These are phyloP conservation scores for Scyliorhinus canicula DNA, from an alignment of 2,797 vertebrate species.

Conservation along the genomic window DNA sequence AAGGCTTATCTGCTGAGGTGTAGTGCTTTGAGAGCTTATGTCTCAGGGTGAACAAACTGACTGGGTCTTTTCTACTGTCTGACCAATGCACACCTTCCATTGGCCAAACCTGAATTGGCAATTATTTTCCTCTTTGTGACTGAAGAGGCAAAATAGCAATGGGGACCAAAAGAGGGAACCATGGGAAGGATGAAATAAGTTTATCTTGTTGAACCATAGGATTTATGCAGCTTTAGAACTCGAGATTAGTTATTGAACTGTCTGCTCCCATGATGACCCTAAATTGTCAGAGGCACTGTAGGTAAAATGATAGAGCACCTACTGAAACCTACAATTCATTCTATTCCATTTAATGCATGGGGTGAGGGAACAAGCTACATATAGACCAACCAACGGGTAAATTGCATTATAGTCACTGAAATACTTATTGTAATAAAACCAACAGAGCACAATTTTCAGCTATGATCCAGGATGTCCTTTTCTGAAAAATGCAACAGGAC, in stretches of 20 bases:
- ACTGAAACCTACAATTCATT: background rate
- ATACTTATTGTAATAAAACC: constrained; percentile 4
- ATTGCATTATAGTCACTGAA: constrained; percentile 8
- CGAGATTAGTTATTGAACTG: background rate
- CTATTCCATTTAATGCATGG: background rate
- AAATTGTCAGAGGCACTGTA: background rate
- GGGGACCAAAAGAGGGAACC: background rate
- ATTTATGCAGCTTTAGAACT: background rate
- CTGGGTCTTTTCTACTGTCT: background rate
- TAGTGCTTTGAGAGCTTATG: background rate
- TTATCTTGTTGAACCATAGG: background rate
- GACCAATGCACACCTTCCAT: background rate
- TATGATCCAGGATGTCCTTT: background rate
- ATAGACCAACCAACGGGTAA: constrained; percentile 22
- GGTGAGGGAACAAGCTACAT: background rate
- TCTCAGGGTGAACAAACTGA: background rate
- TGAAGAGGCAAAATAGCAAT: background rate
- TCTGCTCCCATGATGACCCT: background rate
- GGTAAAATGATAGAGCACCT: background rate
- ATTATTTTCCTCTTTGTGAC: background rate
- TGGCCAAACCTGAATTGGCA: background rate
- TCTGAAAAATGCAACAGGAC: constrained; percentile 20
- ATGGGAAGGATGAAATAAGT: background rate
- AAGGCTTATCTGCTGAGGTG: background rate
- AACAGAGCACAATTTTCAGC: background rate